Percentiles rank a stretch among this genome's conserved stretches.
Conservation (phyloP, 2,797 vertebrate species). For the Spinus olivaceus region DNA sequence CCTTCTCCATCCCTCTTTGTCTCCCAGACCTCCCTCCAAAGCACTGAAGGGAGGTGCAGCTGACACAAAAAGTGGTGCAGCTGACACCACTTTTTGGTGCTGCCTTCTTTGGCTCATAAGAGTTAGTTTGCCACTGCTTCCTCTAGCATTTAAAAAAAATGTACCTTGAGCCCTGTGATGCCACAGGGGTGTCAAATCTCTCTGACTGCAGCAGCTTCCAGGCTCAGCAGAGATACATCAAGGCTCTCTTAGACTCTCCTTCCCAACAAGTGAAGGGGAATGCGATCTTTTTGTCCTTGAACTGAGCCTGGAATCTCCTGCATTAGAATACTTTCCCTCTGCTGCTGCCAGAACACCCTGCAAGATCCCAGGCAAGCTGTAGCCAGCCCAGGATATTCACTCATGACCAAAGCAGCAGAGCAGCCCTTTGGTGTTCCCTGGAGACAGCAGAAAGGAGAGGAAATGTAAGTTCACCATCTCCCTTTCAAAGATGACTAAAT, state of each 20-base stretch:
- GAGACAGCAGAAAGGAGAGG: background rate
- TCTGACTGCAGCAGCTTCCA: conserved; percentile 25
- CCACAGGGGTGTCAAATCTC: conserved; percentile 21
- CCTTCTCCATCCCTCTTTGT: background rate
- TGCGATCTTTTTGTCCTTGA: conserved; percentile 19
- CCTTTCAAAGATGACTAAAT: background rate
- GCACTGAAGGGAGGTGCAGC: too few species aligned
- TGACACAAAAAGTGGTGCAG: background rate
- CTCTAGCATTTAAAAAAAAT: background rate
- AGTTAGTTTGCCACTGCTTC: background rate
- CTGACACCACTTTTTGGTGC: background rate
- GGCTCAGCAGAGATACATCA: conserved; percentile 32
- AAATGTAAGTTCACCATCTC: background rate
- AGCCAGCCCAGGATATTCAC: background rate
- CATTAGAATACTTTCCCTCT: background rate
- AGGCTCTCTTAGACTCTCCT: background rate
- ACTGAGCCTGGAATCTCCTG: background rate
- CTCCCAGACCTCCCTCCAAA: background rate
- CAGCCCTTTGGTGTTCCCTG: background rate
- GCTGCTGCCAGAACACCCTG: background rate
- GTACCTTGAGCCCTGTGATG: background rate
- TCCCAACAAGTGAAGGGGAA: background rate
- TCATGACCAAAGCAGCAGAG: background rate
- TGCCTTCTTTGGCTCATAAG: background rate
- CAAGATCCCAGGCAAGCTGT: background rate